Conservation (phyloP, 2,888 invertebrate genomes). For the Pteria penguin region DNA sequence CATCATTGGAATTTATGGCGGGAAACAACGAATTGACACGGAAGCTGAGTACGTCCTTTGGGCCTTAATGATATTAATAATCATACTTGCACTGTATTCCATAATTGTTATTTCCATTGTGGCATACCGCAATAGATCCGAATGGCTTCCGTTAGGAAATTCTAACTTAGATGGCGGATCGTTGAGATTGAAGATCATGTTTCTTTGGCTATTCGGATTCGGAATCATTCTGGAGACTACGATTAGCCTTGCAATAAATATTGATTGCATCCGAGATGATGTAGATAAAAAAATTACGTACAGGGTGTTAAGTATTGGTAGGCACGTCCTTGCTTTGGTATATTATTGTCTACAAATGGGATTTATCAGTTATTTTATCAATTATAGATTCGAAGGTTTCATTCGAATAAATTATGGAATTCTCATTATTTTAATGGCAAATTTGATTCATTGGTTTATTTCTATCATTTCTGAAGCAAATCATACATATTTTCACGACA, state of each 20-base stretch:
- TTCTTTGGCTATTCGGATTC: background rate
- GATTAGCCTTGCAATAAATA: background rate
- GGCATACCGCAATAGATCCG: too few relatives aligned
- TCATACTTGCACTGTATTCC: background rate
- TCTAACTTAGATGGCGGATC: background rate
- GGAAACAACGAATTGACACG: background rate
- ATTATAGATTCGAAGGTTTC: too few relatives aligned
- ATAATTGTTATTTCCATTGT: background rate
- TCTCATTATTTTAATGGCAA: constrained; percentile 5
- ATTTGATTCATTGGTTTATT: constrained; percentile 7
- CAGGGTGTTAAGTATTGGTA: too few relatives aligned
- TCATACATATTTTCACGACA: too few relatives aligned
- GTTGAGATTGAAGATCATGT: background rate
- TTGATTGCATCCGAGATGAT: background rate
- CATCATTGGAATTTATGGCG: background rate
- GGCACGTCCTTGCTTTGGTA: too few relatives aligned
- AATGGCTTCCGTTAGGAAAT: too few relatives aligned
- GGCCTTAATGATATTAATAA: background rate
- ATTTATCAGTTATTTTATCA: too few relatives aligned
- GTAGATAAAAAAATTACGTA: too few relatives aligned
- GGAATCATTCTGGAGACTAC: background rate
- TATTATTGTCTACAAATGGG: too few relatives aligned
- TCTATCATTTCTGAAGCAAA: constrained; percentile 8
- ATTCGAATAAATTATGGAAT: constrained; percentile 21
- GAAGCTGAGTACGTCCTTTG: background rate